Conservation (phyloP, 2,113 vertebrate species). For the Ursus arctos region DNA sequence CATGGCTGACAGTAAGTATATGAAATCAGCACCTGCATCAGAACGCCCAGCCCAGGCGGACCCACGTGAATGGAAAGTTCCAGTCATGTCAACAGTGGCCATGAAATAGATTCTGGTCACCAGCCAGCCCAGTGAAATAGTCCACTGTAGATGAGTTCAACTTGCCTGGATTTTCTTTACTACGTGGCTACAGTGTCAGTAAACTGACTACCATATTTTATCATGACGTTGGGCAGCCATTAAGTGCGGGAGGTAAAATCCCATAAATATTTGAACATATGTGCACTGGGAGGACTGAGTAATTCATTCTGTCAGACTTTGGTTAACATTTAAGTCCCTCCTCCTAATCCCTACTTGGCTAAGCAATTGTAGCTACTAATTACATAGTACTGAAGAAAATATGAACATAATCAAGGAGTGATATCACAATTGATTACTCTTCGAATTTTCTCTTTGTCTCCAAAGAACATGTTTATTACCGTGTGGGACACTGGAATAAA, state of each 20-base stretch:
- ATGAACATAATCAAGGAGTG: not conserved
- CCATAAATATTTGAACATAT: not conserved
- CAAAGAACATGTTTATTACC: not conserved
- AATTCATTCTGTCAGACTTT: not conserved
- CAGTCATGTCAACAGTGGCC: not conserved
- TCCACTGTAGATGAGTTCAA: not conserved
- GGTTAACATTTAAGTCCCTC: not conserved
- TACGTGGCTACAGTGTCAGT: not conserved
- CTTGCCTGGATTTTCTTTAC: not conserved
- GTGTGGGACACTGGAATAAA: not conserved
- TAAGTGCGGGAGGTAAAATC: not conserved
- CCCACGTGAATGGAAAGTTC: not conserved
- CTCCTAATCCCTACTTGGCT: not conserved
- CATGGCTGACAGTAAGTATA: not conserved
- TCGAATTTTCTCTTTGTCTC: slow-evolving; percentile 32
- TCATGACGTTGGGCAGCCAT: not conserved
- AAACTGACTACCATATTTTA: not conserved
- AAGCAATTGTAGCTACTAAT: not conserved
- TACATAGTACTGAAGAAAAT: not conserved
- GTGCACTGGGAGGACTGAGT: not conserved
- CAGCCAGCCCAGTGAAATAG: not conserved
- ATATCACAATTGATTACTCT: not conserved
- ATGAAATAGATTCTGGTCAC: not conserved
- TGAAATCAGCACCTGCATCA: not conserved
- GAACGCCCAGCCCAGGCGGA: not conserved